Percentiles rank a stretch among this genome's conserved stretches.
phyloP scores from a whole-genome alignment of 2,888 invertebrate species.

The Erannis defoliaria region DNA sequence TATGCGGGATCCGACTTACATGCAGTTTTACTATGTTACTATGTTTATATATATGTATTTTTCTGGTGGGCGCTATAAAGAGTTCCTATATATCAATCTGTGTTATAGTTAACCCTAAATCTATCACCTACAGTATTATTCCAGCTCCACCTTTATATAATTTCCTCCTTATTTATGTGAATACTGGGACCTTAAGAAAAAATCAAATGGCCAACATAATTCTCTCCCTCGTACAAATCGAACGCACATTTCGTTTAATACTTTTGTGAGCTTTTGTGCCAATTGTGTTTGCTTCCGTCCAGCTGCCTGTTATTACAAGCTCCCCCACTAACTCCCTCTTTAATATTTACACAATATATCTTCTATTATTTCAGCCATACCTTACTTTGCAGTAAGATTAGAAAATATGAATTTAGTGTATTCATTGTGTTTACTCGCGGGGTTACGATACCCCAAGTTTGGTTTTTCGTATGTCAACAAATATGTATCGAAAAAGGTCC shows the following conservation, averaged over 20 bases:
- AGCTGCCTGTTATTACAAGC: conserved; percentile 37
- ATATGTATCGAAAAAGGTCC: conserved; percentile 38
- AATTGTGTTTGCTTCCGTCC: conserved; percentile 41
- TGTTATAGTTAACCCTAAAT: no score
- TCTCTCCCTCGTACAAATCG: conserved; percentile 26
- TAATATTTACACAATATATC: conserved; percentile 51
- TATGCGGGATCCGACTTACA: no score
- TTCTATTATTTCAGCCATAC: conserved; percentile 55
- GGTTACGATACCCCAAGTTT: conserved; percentile 39
- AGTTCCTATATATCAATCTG: no score
- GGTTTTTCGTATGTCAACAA: conserved; percentile 43
- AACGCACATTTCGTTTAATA: conserved; percentile 37
- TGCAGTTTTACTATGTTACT: no score
- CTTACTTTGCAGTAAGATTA: conserved; percentile 53
- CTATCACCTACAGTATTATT: no score
- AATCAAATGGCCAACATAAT: conserved; percentile 9
- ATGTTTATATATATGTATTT: no score
- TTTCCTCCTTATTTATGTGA: background rate
- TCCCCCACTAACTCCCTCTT: conserved; percentile 41
- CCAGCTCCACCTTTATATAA: background rate
- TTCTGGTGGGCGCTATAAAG: no score
- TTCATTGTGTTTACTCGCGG: conserved; percentile 46
- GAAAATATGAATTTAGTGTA: conserved; percentile 63
- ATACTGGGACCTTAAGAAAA: conserved; percentile 4
- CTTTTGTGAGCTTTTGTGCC: conserved; percentile 32